These are phyloP conservation scores for Anagyrus pseudococci DNA, from an alignment of 2,888 invertebrate genomes.

Conservation along the genomic window DNA sequence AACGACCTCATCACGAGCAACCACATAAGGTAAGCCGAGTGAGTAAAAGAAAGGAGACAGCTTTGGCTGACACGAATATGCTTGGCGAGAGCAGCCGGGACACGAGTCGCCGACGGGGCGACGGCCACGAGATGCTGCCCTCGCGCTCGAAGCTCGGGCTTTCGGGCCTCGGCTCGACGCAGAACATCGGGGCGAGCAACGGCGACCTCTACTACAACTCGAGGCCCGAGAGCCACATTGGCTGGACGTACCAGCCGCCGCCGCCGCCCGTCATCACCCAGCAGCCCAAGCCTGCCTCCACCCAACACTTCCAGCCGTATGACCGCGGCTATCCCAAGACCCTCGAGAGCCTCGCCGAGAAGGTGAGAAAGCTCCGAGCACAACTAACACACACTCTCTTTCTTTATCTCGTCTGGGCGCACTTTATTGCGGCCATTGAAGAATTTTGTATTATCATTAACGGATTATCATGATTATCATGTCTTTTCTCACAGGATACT, in stretches of 20 bases:
- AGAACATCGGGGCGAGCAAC: conserved; percentile 63
- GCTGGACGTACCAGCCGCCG: conserved; percentile 75
- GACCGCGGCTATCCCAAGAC: conserved; percentile 88
- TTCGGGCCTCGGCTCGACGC: conserved; percentile 63
- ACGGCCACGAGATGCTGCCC: conserved; percentile 80
- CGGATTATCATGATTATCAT: no score
- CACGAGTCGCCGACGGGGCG: conserved; percentile 71
- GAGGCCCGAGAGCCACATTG: conserved; percentile 64
- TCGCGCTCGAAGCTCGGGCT: conserved; percentile 79
- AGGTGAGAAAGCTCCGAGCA: conserved; percentile 67
- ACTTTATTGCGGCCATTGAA: no score
- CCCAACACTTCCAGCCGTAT: conserved; percentile 86
- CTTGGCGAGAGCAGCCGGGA: no score
- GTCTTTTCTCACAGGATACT: no score
- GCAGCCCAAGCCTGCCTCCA: conserved; percentile 78
- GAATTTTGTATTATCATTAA: no score
- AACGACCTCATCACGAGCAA: conserved; percentile 63
- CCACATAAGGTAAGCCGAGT: conserved; percentile 56
- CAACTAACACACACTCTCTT: no score
- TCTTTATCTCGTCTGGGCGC: no score
- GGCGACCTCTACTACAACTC: conserved; percentile 86
- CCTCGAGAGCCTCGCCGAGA: conserved; percentile 88
- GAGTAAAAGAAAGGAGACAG: no score
- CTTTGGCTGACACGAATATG: no score
- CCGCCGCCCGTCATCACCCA: conserved; percentile 87